Evolutionary conservation across 2,113 vertebrate species (phyloP), one percentile per base, ranked within the genome.

Genomic region (Girardinichthys multiradiatus): DNA sequence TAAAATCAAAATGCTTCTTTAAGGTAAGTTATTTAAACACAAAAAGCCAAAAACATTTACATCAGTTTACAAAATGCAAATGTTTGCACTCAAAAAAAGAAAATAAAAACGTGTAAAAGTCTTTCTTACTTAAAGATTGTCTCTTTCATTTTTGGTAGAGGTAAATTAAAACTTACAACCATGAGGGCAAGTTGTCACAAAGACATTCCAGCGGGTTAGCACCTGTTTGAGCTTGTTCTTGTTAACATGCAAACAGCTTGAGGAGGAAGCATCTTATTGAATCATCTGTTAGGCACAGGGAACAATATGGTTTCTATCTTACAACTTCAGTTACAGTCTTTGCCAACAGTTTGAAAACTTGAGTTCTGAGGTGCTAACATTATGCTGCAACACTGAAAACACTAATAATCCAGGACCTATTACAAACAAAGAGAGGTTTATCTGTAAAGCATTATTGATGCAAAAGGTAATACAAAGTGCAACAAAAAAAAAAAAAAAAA

Each of bases 201-300:
- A 74, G 51, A 77, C 60, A 74, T 6, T 59, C 24, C 14, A 60
- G 48, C 61, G 27, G 5, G 30, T 64, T 11, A 66, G 27, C 59
- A 65, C 72, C 70, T 77, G 79, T 79, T 77, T 48, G 65, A 70
- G 82, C 81, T 63, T 83, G 76, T 70, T 65, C 68, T 71, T 39
- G 48, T 58, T 54, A 31, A 72, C 68, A 57, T 71, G 76, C 75
- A 64, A 87, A 87, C 71, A 84, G 76, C 76, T 79, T 30, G 64
- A 64, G 45, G 77, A 74, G 67, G 24, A 27, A 80, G 63, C 7
- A 33, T 74, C 73, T 83, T 64, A 71, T 64, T 64, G 70, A 72
- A 73, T 81, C 71, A 82, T 80, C 59, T 69, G 80, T 87, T 74
- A 78, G 71, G 66, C 65, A 86, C 28, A 15, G 82, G 12, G 15